Evolutionary conservation across 2,113 vertebrate genomes (phyloP).

Genomic region (Genyomyrus donnyi): DNA sequence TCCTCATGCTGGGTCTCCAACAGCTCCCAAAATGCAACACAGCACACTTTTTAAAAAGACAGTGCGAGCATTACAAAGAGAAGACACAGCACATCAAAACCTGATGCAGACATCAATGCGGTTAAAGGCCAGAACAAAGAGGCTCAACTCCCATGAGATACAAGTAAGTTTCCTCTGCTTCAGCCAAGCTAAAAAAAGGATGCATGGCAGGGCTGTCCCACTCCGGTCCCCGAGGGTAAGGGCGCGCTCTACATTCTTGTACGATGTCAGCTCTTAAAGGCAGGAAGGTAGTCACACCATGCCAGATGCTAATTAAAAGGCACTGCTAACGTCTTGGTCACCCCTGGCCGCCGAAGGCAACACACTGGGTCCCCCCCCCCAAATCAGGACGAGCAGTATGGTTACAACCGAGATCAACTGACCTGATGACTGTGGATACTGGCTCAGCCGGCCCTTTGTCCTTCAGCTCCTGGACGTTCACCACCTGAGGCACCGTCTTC

Average conservation of each 20-base stretch:
- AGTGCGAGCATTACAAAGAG: background rate
- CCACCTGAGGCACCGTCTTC: slow-evolving; percentile 83
- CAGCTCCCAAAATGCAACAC: background rate
- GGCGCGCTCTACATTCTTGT: background rate
- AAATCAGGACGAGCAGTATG: background rate
- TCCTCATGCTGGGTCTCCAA: background rate
- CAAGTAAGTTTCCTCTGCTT: background rate
- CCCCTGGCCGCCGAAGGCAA: background rate
- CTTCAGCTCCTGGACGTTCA: slow-evolving; percentile 81
- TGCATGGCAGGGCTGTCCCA: background rate
- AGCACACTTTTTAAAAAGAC: background rate
- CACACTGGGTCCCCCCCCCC: background rate
- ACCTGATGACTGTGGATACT: slow-evolving; percentile 65
- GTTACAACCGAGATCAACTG: slow-evolving; percentile 24
- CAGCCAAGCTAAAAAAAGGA: background rate
- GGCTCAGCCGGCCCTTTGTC: slow-evolving; percentile 49
- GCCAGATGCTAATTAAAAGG: background rate
- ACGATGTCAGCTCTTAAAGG: background rate
- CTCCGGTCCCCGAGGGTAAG: background rate
- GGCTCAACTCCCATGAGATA: background rate
- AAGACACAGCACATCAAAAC: background rate
- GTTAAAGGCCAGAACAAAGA: background rate
- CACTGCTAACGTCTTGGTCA: background rate
- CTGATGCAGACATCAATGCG: background rate
- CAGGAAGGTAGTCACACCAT: background rate